Percentiles rank a stretch among this genome's conserved stretches.
Evolutionary conservation across 2,113 vertebrate genomes (phyloP).

Genomic region (Tinamus guttatus): DNA sequence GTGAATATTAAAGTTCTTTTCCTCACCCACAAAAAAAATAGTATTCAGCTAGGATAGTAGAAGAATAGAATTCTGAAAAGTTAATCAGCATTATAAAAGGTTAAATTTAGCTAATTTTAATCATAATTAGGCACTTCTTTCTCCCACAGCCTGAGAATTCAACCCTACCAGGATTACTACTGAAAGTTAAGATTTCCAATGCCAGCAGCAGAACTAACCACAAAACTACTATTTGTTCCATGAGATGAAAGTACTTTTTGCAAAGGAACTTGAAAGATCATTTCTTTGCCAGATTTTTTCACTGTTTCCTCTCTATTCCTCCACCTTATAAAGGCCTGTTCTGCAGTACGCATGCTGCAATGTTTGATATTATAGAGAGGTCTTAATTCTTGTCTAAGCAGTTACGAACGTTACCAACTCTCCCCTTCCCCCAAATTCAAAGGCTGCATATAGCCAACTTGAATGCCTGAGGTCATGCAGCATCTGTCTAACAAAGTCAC

Average conservation of each 20-base stretch:
- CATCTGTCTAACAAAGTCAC: constrained; percentile 53
- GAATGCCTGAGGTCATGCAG: constrained; percentile 2
- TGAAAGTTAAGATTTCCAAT: neutral
- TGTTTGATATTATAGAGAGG: neutral
- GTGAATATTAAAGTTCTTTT: neutral
- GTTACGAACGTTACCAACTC: neutral
- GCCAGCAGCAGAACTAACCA: neutral
- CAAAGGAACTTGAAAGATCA: neutral
- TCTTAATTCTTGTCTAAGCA: neutral
- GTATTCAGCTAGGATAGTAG: neutral
- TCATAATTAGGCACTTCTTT: neutral
- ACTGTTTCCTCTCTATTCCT: neutral
- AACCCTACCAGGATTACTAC: neutral
- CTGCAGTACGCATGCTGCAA: neutral
- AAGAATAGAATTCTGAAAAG: neutral
- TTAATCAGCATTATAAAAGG: neutral
- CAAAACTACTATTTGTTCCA: constrained; percentile 1
- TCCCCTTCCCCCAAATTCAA: neutral
- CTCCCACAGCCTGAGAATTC: neutral
- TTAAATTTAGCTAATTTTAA: neutral
- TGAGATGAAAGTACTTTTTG: neutral
- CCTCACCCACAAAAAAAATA: neutral
- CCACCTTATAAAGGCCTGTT: neutral
- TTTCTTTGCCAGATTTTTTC: neutral
- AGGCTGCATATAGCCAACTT: constrained; percentile 11